Evolutionary conservation across 1,140 invertebrate species (phyloP), one percentile per base, ranked within the genome.

Genomic region (Stenopsyche tienmushanensis): DNA sequence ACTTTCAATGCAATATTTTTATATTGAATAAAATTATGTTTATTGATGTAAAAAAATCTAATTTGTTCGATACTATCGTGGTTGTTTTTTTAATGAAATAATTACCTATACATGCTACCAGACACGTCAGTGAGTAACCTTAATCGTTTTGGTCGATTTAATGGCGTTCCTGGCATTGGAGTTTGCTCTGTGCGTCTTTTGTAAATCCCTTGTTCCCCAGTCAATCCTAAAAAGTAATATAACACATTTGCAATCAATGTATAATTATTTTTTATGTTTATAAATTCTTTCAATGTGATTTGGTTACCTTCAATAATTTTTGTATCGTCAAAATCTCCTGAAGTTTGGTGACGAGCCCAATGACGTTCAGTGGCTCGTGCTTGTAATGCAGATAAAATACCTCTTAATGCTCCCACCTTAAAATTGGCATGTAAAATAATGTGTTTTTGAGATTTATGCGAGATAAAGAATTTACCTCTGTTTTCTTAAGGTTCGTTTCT

Each of bases 291-390:
- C 13, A 39, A 57, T 26, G 18, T 15, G 26, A 15, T 47, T 13
- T 65, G n/a, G n/a, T n/a, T 79, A 82, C 88, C 94, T 84, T 99
- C 97, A 73, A 99, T 96, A 52, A 99, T 83, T 78, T 97, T 98
- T 0, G 88, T 88, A 73, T 99, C 97, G 74, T 99, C 97, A 23
- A 98, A 78, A 77, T 99, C 97, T 0, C 97, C 97, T 49, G 91
- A 88, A 0, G 94, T 96, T 80, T 96, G 93, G 79, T 96, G 91
- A 65, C 89, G 86, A 23, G 88, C 83, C 96, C 97, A 99, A 71
- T 95, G 91, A 7, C 96, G 82, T 73, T 98, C 96, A 71, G 94
- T 94, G 70, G 89, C 91, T 80, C 96, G 95, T 0, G 95, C 93
- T 82, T 98, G 90, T 24, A 95, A 76, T 69, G 88, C 81, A 44